phyloP scores from a whole-genome alignment of 2,888 invertebrate species.

The Perizoma flavofasciatum region DNA sequence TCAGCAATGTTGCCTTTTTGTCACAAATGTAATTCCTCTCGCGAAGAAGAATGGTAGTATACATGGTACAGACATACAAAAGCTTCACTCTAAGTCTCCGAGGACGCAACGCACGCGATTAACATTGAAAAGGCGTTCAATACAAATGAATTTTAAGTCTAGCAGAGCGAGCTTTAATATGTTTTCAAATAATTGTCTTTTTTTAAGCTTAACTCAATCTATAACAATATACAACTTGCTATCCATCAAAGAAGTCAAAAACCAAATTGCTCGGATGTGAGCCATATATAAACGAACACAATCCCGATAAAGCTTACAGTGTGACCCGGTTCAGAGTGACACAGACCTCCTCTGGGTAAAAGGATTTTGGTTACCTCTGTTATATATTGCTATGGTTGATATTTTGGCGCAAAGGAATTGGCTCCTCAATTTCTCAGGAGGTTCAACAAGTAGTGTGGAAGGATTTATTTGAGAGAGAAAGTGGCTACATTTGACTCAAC shows the following conservation, averaged over 20 bases:
- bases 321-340: not conserved
- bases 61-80: too few relatives aligned
- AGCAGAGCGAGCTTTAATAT: too few relatives aligned
- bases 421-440: conserved; percentile 9
- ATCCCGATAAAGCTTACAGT: too few relatives aligned
- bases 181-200: too few relatives aligned
- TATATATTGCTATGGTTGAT: conserved; percentile 34
- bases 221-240: too few relatives aligned
- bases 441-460: conserved; percentile 35
- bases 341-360: conserved; percentile 7
- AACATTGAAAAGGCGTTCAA: too few relatives aligned
- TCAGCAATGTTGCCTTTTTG: conserved; percentile 19
- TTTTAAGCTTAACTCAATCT: too few relatives aligned
- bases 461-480: conserved; percentile 25
- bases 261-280: too few relatives aligned
- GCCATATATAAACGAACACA: too few relatives aligned
- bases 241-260: too few relatives aligned
- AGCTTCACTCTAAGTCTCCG: not conserved
- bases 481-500: conserved; percentile 3
- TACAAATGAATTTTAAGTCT: too few relatives aligned
- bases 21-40: conserved; percentile 15
- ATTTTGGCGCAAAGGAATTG: conserved; percentile 35
- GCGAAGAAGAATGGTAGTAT: conserved; percentile 20
- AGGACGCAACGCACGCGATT: too few relatives aligned
- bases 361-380: conserved; percentile 25